These are phyloP conservation scores for Ophioninae sp. DNA, from an alignment of 2,888 invertebrate genomes.

Conservation along the genomic window DNA sequence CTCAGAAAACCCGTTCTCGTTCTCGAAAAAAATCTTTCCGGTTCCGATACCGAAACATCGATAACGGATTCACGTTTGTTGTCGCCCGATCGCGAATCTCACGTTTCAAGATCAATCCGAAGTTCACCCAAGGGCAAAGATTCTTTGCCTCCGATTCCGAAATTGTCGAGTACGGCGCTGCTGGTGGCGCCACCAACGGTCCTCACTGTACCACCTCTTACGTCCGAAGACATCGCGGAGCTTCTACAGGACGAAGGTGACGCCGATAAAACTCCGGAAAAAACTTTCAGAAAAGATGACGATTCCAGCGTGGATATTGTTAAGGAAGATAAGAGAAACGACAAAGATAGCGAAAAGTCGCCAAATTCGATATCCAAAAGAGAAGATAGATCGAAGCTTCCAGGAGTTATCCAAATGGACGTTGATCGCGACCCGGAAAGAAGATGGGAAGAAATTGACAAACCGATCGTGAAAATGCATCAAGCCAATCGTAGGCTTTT, in stretches of 20 bases:
- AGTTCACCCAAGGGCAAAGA: slow-evolving; percentile 66
- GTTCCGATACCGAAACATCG: slow-evolving; percentile 55
- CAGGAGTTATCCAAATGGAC: slow-evolving; percentile 55
- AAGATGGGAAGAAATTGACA: slow-evolving; percentile 74
- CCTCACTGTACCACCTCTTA: slow-evolving; percentile 75
- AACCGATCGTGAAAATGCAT: slow-evolving; percentile 70
- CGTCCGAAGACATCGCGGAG: slow-evolving; percentile 77
- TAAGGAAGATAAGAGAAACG: slow-evolving; percentile 47
- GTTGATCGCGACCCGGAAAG: slow-evolving; percentile 68
- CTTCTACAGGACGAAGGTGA: slow-evolving; percentile 79
- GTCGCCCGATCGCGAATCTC: slow-evolving; percentile 71
- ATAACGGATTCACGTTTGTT: slow-evolving; percentile 63
- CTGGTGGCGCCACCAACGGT: slow-evolving; percentile 73
- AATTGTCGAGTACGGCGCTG: slow-evolving; percentile 66
- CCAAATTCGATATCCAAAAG: slow-evolving; percentile 10
- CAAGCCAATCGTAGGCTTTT: slow-evolving; percentile 42
- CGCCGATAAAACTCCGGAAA: slow-evolving; percentile 59
- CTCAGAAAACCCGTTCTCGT: slow-evolving; percentile 66
- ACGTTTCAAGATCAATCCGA: slow-evolving; percentile 60
- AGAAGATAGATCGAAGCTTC: slow-evolving; percentile 60
- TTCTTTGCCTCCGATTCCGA: slow-evolving; percentile 43
- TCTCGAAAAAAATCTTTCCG: slow-evolving; percentile 67
- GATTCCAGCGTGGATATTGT: slow-evolving; percentile 13
- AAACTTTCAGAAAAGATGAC: not conserved
- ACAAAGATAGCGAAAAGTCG: slow-evolving; percentile 50